Base-by-base conservation (phyloP, 1,140 invertebrate genomes). In the Eueides isabella region DNA sequence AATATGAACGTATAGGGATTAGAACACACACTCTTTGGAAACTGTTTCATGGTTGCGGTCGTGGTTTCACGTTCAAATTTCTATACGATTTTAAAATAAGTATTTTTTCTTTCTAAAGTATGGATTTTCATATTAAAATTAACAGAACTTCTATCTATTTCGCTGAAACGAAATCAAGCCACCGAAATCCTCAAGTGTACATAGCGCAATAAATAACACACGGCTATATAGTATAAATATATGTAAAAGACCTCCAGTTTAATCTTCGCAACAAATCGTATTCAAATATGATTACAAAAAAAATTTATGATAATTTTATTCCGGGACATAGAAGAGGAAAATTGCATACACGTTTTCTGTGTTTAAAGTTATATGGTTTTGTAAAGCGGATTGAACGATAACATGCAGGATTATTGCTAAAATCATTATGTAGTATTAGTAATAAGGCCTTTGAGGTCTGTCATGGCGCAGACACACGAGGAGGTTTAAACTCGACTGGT, bases 191-290 rank as follows among this genome's bases (percentile, higher is more conserved):
- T 62, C 67, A 28, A 31, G 67, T 41, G 67, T 61, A 38, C 29
- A 44, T 65, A 67, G 28, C 7, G 67, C 35, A 65, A 74, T 74
- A 74, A 74, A 74, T 74, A 69, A 74, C 38, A n/a, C n/a, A n/a
- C 61, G 23, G n/a, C n/a, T 64, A 69, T 38, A 55, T 55, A 44
- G 23, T 67, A 61, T 29, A 44, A 41, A 48, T 77, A 81, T 79
- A 71, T 80, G 79, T 38, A 31, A 63, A 69, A 29, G 80, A 76
- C 66, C 62, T 73, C 68, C 69, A 78, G 74, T 88, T 88, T 88
- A 88, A 88, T 88, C 86, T 88, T 84, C 77, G 61, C 77, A 74
- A 80, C 79, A 85, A 88, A 86, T 88, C 83, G 86, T 67, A 73
- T 75, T 74, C 76, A 72, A 75, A 80, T 79, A 65, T 80, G 74